Evolutionary conservation across 2,888 invertebrate genomes (phyloP), one percentile per base, ranked within the genome.

Genomic region (Corythucha ciliata): DNA sequence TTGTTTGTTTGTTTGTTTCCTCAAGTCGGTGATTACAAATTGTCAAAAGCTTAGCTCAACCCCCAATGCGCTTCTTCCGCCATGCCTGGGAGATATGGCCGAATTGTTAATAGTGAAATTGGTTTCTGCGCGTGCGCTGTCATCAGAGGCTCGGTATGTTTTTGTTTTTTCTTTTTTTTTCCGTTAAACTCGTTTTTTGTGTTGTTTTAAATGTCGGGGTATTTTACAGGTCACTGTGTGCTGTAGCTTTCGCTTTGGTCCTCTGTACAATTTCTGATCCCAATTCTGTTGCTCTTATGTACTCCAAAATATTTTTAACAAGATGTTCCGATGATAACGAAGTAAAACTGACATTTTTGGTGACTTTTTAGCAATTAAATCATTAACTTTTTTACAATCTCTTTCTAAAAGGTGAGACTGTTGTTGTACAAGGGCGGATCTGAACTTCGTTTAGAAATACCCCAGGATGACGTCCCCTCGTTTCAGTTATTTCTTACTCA

Each of bases 261-360:
- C 50, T 57, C 8, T 50, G 52, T 18, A 50, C 54, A 18, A 50
- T 55, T n/a, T 45, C 54, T 22, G 54, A 54, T 16, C 45, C 57
- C 16, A 47, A 36, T 34, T 45, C 46, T n/a, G 52, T 54, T 10
- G 52, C 54, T 8, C 34, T 57, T 20, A 48, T 57, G 46, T 57
- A 55, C 36, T 57, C 54, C 6, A 57, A 57, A 27, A 48, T 49
- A 18, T 54, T 57, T 33, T 33, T 57, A 3, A 32, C 52, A 5
- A 41, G 47, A n/a, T 25, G 32, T 16, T 29, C 49, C 5, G 22
- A 40, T 2, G 22, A 18, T 12, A 18, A 33, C 18, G 49, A 49
- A 41, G 49, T 48, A 29, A 29, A 29, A n/a, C 29, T 29, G 29
- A 10, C 29, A 29, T 29, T 29, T n/a, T 29, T n/a, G n/a, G 29